phyloP scores from a whole-genome alignment of 2,113 vertebrate species.

The Oreochromis tanganicae region DNA sequence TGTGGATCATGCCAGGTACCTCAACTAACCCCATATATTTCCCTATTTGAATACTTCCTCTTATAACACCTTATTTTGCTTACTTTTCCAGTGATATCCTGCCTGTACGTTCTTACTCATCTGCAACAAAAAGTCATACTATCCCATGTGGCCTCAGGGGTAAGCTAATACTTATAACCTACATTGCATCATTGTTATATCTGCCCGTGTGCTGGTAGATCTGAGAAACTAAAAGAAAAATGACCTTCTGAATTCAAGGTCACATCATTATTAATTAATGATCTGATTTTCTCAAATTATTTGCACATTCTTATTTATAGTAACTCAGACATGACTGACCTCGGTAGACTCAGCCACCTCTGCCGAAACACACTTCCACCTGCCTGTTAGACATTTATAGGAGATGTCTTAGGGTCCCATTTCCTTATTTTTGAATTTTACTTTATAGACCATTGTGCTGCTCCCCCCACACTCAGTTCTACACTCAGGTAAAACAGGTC shows the following conservation, averaged over 20 bases:
- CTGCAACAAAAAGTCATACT: not conserved
- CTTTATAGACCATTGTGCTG: not conserved
- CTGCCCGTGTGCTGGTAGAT: not conserved
- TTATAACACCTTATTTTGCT: not conserved
- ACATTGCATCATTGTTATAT: not conserved
- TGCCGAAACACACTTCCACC: not conserved
- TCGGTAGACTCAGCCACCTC: not conserved
- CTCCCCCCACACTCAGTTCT: not conserved
- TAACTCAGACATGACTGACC: not conserved
- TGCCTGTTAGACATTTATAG: not conserved
- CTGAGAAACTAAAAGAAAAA: not conserved
- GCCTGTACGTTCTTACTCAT: not conserved
- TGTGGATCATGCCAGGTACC: not conserved
- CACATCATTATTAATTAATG: not conserved
- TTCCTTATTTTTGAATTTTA: not conserved
- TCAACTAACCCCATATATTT: not conserved
- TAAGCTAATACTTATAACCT: not conserved
- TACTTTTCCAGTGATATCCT: not conserved
- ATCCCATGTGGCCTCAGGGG: not conserved
- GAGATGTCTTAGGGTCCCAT: not conserved
- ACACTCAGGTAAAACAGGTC: not conserved
- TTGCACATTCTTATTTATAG: not conserved
- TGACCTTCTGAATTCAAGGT: not conserved
- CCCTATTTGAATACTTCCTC: not conserved
- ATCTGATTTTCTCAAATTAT: not conserved